Evolutionary conservation across 1,140 invertebrate species (phyloP), one percentile per base, ranked within the genome.

Genomic region (Nephila pilipes): DNA sequence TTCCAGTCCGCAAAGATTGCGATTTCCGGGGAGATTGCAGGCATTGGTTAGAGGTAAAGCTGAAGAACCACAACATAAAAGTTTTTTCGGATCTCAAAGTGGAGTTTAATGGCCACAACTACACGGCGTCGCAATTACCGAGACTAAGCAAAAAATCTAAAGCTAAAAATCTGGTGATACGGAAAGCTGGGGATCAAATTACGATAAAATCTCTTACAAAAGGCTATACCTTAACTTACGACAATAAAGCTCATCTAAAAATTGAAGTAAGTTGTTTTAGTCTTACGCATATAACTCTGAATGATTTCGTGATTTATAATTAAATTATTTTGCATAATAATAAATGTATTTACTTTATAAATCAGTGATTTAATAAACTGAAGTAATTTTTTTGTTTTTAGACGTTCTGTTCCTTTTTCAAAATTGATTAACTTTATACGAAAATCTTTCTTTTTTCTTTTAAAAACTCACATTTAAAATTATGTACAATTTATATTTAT

Each of bases 181-280:
- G 96, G 1, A 96, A 96, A 69, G 95, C 97, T 0, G 97, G 97
- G 8, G 96, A 97, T 81, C 97, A 96, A 0, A 95, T 98, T 0
- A 95, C 97, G 4, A 97, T 98, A 75, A 96, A 97, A 36, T 97
- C 97, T 0, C 96, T 96, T 65, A 96, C 96, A 81, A 97, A 97
- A 94, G 97, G 97, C 79, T 97, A 97, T 95, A 97, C 96, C 95
- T 96, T 98, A 2, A 96, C 97, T 5, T 97, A 97, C 95, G 97
- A 97, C 94, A 95, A 96, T 4, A 96, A 97, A 93, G 96, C 96
- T 2, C 97, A 97, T 94, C 96, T 97, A 1, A 97, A 97, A 95
- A 96, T 98, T 92, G 97, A 97, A 89, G 97, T 98, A 90, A 65
- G n/a, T 65, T 10, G 8, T 65, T 65, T 46, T 46, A 5, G 38